Evolutionary conservation across 1,140 invertebrate species (phyloP), one percentile per base, ranked within the genome.

Genomic region (Lasaia peninsularis): DNA sequence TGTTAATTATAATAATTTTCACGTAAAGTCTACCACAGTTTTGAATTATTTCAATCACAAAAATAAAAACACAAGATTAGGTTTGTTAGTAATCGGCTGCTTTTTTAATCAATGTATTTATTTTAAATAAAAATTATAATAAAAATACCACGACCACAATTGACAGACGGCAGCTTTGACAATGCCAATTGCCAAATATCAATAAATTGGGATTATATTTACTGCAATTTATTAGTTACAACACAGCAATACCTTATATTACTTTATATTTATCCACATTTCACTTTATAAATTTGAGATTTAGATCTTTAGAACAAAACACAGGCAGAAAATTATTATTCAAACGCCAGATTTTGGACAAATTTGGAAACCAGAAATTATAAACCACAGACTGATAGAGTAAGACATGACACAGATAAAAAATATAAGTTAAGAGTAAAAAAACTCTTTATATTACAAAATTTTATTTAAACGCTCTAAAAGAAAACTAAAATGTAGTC

Each of bases 1-100:
- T 48, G 52, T 32, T 48, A 58, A 40, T 56, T 64, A 56, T 12
- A 50, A 52, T 51, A 31, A 34, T 32, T 33, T 37, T 10, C 21
- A 32, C 9, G 28, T 16, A 24, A 33, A 3, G 33, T 44, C 18
- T 20, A 21, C 9, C 18, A 48, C 16, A 5, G 40, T 20, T 48
- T 2, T 2, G 11, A 10, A 18, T 11, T 18, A 20, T 5, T 20
- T 11, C 9, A 20, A 5, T 18, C 2, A 0, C 9, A 9, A 9
- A 18, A n/a, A 5, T n/a, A 11, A n/a, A 20, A 11, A 6, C 9
- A 1, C 11, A 21, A 48, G 1, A 1, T 11, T 11, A 11, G 4
- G 1, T 20, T 4, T 1, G 11, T 18, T 21, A 48, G 5, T 4
- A 21, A 21, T 48, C 10, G 3, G n/a, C 40, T 48, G 1, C 3